A percentile compares a stretch with the other conserved stretches of the same genome.
phyloP scores from a whole-genome alignment of 2,888 invertebrate genomes.

The Melanostoma mellinum region DNA sequence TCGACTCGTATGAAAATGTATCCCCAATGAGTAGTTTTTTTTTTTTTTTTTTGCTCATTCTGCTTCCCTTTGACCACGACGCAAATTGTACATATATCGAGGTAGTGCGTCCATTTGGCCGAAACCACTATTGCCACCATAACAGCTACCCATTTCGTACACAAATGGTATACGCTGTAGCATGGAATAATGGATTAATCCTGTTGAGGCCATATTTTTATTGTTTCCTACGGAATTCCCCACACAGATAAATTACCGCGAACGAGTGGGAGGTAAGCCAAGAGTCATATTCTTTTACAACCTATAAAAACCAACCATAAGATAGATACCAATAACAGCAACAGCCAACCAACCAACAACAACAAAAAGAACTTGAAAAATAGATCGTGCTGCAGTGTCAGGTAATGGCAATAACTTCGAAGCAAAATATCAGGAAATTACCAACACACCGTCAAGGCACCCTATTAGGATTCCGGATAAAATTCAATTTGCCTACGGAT shows the following conservation, averaged over 20 bases:
- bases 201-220: slow-evolving; percentile 81
- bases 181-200: slow-evolving; percentile 80
- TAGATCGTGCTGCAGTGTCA: slow-evolving; percentile 54
- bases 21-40: slow-evolving; percentile 61
- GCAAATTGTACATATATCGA: slow-evolving; percentile 17
- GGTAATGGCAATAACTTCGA: slow-evolving; percentile 66
- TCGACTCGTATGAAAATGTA: slow-evolving; percentile 65
- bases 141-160: slow-evolving; percentile 28
- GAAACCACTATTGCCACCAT: slow-evolving; percentile 48
- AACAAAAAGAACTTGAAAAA: slow-evolving; percentile 16
- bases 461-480: slow-evolving; percentile 59
- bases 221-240: slow-evolving; percentile 75
- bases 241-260: slow-evolving; percentile 69
- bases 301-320: slow-evolving; percentile 54
- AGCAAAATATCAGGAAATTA: slow-evolving; percentile 67
- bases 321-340: slow-evolving; percentile 24
- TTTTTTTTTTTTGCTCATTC: slow-evolving; percentile 21
- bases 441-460: slow-evolving; percentile 47
- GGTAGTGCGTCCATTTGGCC: slow-evolving; percentile 58
- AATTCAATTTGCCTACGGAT: slow-evolving; percentile 68
- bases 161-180: slow-evolving; percentile 46
- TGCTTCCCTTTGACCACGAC: slow-evolving; percentile 38
- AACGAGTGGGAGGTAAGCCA: slow-evolving; percentile 49
- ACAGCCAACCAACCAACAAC: neutral
- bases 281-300: slow-evolving; percentile 60